These are phyloP conservation scores for Lycodopsis pacificus DNA, from an alignment of 2,797 vertebrate species.

Conservation along the genomic window DNA sequence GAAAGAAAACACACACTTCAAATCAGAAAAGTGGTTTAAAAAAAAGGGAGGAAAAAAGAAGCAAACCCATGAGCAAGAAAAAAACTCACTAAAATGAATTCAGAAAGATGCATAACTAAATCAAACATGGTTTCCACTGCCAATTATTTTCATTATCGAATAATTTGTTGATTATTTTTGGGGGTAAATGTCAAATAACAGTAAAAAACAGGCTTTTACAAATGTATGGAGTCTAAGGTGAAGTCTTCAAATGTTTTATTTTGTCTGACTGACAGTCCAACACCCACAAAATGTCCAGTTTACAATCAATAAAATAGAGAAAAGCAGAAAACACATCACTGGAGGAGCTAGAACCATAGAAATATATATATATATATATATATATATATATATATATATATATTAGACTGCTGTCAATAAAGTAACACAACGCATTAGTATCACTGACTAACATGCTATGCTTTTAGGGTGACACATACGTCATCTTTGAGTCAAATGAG, in stretches of 20 bases:
- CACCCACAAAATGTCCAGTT: not conserved
- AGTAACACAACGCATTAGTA: not conserved
- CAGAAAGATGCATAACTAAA: not conserved
- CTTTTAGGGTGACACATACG: not conserved
- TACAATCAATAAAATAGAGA: not conserved
- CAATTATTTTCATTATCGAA: not conserved
- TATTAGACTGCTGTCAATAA: not conserved
- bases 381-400: too few relatives aligned
- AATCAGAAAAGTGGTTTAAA: conserved; percentile 1
- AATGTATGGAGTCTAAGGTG: not conserved
- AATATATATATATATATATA: too few relatives aligned
- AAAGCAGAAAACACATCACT: not conserved
- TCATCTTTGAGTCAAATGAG: not conserved
- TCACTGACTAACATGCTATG: not conserved
- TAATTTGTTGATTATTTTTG: not conserved
- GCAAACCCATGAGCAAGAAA: not conserved
- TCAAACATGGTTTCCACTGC: not conserved
- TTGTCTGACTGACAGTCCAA: not conserved
- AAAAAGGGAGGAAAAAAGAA: conserved; percentile 4
- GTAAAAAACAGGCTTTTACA: not conserved
- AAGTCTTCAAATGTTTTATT: not conserved
- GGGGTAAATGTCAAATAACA: not conserved
- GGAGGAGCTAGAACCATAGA: too few relatives aligned
- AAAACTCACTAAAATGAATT: not conserved
- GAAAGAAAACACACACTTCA: conserved; percentile 58